Evolutionary conservation across 2,797 vertebrate genomes (phyloP).

Genomic region (Ceryle rudis): DNA sequence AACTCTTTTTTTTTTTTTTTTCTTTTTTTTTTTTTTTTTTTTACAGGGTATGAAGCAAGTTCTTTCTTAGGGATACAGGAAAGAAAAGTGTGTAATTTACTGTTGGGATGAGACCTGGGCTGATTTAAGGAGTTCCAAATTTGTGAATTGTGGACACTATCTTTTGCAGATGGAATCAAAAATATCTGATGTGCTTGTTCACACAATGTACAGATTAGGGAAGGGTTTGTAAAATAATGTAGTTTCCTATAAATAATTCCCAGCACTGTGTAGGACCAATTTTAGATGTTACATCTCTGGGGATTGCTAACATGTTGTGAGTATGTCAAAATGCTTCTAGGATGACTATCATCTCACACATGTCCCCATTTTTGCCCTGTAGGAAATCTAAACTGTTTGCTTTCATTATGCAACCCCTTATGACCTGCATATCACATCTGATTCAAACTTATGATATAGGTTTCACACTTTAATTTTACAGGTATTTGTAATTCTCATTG

Average conservation of each 20-base stretch:
- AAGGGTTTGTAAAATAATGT: background rate
- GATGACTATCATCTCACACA: background rate
- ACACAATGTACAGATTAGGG: background rate
- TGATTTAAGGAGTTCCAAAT: background rate
- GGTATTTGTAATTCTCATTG: background rate
- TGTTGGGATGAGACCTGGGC: background rate
- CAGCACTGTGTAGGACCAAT: background rate
- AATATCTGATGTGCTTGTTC: background rate
- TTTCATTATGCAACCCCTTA: background rate
- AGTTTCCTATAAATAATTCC: background rate
- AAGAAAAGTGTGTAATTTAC: background rate
- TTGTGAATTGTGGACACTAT: background rate
- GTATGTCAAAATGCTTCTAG: background rate
- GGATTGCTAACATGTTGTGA: background rate
- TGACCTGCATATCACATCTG: background rate
- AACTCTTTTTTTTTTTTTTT: background rate
- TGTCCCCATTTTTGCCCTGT: background rate
- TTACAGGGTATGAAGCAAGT: background rate
- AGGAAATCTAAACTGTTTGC: background rate
- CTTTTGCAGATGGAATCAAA: background rate
- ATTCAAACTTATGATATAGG: background rate
- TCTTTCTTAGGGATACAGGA: background rate
- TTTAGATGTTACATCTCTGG: background rate
- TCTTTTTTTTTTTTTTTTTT: background rate
- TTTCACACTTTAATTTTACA: background rate